Base-by-base conservation (phyloP, 2,113 vertebrate species). In the Ibidorhyncha struthersii region DNA sequence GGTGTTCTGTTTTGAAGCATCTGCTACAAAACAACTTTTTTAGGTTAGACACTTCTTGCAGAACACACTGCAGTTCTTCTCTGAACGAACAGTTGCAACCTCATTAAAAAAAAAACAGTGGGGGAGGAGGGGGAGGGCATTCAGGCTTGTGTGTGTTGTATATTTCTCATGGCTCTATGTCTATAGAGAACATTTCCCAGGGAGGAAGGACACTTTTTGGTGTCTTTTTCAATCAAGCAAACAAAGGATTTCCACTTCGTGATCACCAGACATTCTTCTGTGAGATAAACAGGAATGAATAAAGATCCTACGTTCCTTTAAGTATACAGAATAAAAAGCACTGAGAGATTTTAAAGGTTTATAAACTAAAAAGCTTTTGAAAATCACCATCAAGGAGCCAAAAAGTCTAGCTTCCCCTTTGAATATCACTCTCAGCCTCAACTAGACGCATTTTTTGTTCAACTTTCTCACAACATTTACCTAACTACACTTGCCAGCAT, bases 391-490 rank as follows among this genome's bases (percentile, higher is more conserved):
- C 10, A 50, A 67, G 83, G 95, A 91, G 78, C 93, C 91, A 92
- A 91, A 56, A 87, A 93, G 82, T 86, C 92, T 92, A 78, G 78
- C 70, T 93, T 78, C 53, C 40, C 91, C 86, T 84, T 50, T 77
- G 84, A 92, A 49, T 23, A 27, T n/a, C 2, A 3, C 45, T 82
- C 86, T 58, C 83, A 77, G 62, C 41, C 65, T 88, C 81, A 84
- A 72, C 10, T 13, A 89, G 66, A 82, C 0, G 4, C 70, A 70
- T 82, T 95, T 96, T 93, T 95, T 93, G 0, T 85, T 96, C 38
- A 69, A 17, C 65, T 85, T 96, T 96, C 94, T 94, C 94, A 96
- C 69, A 87, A 45, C 6, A 1, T 87, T 96, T 87, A 96, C 94
- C 93, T 96, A 91, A 49, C 62, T 82, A 7, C 53, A 58, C 89